phyloP scores from a whole-genome alignment of 2,888 invertebrate species.

The Ptychoptera contaminata region DNA sequence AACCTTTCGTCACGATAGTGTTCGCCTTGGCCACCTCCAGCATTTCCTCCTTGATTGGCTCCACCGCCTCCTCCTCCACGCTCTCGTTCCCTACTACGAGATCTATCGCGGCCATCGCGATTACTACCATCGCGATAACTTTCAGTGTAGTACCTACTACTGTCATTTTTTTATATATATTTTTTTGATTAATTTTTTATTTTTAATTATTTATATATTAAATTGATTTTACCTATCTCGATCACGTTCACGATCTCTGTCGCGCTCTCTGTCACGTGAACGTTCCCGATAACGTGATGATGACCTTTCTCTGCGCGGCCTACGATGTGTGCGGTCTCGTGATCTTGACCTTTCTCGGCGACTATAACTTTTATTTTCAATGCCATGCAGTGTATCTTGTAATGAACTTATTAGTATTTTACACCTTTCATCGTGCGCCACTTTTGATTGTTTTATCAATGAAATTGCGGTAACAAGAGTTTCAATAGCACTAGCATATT shows the following conservation, averaged over 20 bases:
- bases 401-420: constrained; percentile 93
- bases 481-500: constrained; percentile 96
- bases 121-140: constrained; percentile 30
- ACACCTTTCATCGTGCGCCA: constrained; percentile 76
- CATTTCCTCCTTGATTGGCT: constrained; percentile 63
- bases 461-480: constrained; percentile 97
- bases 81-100: constrained; percentile 59
- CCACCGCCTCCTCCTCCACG: constrained; percentile 34
- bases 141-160: constrained; percentile 15
- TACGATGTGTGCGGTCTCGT: constrained; percentile 33
- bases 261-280: constrained; percentile 50
- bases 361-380: constrained; percentile 94
- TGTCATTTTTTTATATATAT: neutral
- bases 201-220: too few relatives aligned
- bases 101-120: constrained; percentile 41
- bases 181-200: too few relatives aligned
- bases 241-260: constrained; percentile 29
- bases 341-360: constrained; percentile 43
- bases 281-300: constrained; percentile 51
- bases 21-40: constrained; percentile 19
- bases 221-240: constrained; percentile 37
- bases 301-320: constrained; percentile 30
- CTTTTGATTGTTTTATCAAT: constrained; percentile 93
- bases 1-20: constrained; percentile 30
- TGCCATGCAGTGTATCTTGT: constrained; percentile 91